Evolutionary conservation across 1,140 invertebrate genomes (phyloP), one percentile per base, ranked within the genome.

Genomic region (Neodiprion pinetum): DNA sequence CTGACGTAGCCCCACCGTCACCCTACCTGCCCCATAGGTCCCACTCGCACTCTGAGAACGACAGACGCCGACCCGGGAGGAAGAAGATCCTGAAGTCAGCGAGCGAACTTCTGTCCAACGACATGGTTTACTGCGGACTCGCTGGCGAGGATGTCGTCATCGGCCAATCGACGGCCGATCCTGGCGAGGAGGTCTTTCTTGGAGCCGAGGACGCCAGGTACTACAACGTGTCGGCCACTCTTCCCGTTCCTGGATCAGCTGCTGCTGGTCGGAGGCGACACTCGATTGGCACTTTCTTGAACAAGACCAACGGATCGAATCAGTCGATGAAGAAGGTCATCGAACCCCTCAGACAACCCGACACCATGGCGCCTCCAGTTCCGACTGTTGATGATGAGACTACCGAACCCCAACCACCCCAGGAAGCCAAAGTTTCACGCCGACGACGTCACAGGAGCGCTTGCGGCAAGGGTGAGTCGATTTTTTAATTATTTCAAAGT

Each of bases 1-100:
- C 88, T 1, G 91, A 92, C 73, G 87, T 91, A 0, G 91, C 90
- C 0, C 91, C 91, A 28, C 88, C 90, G 61, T 87, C 90, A 7
- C 86, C 88, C 0, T 87, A 86, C 73, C 68, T 88, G 40, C 86
- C 86, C 0, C 83, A 85, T 67, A 82, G 87, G 78, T 88, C 86
- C 7, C 85, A 88, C 69, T 86, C 85, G 0, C 87, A 88, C 70
- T 83, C 85, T 8, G 87, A 88, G 69, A 86, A 85, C 67, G 83
- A 86, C 48, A 77, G 83, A 9, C 79, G 77, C 67, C 79, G 83
- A 48, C 82, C 81, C 0, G 72, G 77, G 2, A 77, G 84, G 1
- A 81, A 85, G 53, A 79, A 81, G 28, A 80, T 82, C 1, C 71
- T 87, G 0, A 88, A 88, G 75, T 87, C 87, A 0, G 83, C 85